Evolutionary conservation across 2,113 vertebrate genomes (phyloP).

Genomic region (Machaerirhynchus nigripectus): DNA sequence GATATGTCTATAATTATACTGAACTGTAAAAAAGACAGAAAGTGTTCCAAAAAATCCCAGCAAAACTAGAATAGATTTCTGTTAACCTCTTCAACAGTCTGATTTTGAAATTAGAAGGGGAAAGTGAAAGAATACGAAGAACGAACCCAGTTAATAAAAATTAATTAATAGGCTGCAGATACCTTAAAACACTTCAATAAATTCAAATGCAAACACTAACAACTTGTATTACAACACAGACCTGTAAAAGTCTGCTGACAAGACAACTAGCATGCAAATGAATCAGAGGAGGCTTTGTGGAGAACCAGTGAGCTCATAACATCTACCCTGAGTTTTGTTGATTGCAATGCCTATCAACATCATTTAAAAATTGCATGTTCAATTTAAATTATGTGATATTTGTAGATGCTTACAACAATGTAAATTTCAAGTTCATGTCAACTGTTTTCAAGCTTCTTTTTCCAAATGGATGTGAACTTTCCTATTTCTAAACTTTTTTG

Average conservation of each 20-base stretch:
- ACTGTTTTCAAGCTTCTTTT: background rate
- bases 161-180: background rate
- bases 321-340: background rate
- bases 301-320: background rate
- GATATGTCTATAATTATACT: background rate
- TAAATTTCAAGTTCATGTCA: background rate
- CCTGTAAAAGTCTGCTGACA: background rate
- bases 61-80: background rate
- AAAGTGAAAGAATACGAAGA: background rate
- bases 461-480: background rate
- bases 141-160: background rate
- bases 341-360: background rate
- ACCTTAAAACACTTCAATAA: background rate
- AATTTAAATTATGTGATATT: background rate
- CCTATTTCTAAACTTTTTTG: background rate
- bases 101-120: background rate
- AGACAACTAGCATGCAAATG: background rate
- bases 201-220: background rate
- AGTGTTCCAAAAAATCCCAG: accelerated
- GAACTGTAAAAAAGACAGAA: background rate
- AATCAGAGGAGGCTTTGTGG: background rate
- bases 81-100: background rate
- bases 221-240: background rate
- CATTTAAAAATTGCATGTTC: background rate
- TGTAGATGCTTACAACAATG: background rate